Percentiles rank a stretch among this genome's conserved stretches.
Conservation (phyloP, 2,113 vertebrate species). For the Sus scrofa region T2T-Sscrofa CM000827.6:48985001-48985500, state of each 20-base stretch:
- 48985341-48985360: not conserved
- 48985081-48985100: not conserved
- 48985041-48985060: too few species aligned
- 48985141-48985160: not conserved
- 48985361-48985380: not conserved
- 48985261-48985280: not conserved
- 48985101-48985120: not conserved
- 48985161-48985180: not conserved
- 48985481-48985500: too few species aligned
- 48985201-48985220: not conserved
- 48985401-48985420: too few species aligned
- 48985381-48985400: too few species aligned
- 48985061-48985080: not conserved
- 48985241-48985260: not conserved
- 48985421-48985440: too few species aligned
- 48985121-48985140: not conserved
- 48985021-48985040: too few species aligned
- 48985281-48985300: too few species aligned
- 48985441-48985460: too few species aligned
- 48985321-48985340: not conserved
- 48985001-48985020: too few species aligned
- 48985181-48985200: not conserved
- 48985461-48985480: too few species aligned
- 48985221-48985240: not conserved
- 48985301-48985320: not conserved